Percentiles rank a stretch among this genome's conserved stretches.
Conservation (phyloP, 2,888 invertebrate species). For the Dryocosmus kuriphilus region DNA sequence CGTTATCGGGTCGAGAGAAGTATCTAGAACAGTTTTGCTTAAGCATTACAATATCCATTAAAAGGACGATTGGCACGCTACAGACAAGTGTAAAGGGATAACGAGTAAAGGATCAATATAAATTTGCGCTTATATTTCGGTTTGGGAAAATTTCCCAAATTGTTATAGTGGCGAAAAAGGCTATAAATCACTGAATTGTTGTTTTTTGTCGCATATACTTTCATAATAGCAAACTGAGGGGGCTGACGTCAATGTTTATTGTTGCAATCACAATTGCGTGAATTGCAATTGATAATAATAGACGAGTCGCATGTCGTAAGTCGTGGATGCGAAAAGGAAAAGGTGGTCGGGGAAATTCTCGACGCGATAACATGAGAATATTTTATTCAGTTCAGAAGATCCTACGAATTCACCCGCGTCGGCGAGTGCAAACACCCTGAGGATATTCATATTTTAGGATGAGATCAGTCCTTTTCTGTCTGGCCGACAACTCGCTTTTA, state of each 20-base stretch:
- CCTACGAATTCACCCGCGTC: background rate
- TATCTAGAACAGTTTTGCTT: background rate
- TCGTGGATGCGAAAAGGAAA: conserved; percentile 42
- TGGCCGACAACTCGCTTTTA: conserved; percentile 61
- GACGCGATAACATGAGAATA: conserved; percentile 43
- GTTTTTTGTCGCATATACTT: too few species aligned
- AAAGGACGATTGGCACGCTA: background rate
- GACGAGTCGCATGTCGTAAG: conserved; percentile 40
- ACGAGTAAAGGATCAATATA: background rate
- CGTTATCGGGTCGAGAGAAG: conserved; percentile 46
- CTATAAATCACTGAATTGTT: background rate
- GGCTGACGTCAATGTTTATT: conserved; percentile 11
- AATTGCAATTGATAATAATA: conserved; percentile 16
- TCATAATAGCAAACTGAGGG: background rate
- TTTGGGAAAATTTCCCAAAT: background rate
- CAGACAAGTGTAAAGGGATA: background rate
- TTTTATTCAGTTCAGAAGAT: conserved; percentile 33
- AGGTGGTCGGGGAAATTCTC: conserved; percentile 29
- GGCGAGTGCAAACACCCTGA: conserved; percentile 38
- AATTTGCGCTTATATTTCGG: background rate
- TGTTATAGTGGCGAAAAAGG: background rate
- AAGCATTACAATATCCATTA: background rate
- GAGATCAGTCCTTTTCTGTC: conserved; percentile 66
- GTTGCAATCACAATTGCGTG: conserved; percentile 3
- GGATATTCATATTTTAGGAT: conserved; percentile 64